phyloP scores from a whole-genome alignment of 1,140 invertebrate genomes.

The Neoseiulus cucumeris region DNA sequence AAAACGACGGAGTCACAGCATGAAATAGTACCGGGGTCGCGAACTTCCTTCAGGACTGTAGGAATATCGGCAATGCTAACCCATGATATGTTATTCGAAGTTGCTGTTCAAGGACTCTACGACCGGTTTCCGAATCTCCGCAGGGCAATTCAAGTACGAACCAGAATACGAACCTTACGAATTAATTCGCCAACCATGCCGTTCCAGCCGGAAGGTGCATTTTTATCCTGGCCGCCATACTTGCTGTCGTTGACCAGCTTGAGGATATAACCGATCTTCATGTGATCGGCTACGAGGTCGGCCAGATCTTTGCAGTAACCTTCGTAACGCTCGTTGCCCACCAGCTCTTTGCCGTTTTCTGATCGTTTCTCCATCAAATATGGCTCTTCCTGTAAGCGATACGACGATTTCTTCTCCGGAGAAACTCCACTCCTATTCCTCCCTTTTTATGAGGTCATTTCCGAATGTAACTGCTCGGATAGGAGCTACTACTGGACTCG shows the following conservation, averaged over 20 bases:
- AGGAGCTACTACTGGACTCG: neutral
- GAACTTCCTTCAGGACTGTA: too few species aligned
- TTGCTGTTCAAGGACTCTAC: too few species aligned
- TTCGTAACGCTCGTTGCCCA: constrained; percentile 63
- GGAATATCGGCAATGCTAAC: too few species aligned
- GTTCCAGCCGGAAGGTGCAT: constrained; percentile 62
- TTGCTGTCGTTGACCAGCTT: constrained; percentile 53
- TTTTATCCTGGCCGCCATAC: constrained; percentile 58
- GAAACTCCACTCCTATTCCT: neutral
- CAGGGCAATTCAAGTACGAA: too few species aligned
- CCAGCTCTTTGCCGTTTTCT: constrained; percentile 39
- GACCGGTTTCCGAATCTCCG: too few species aligned
- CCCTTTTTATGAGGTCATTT: neutral
- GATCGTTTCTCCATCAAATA: constrained; percentile 58
- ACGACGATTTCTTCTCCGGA: neutral
- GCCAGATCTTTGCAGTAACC: constrained; percentile 85
- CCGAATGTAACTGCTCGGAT: neutral
- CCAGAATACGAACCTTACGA: constrained; percentile 67
- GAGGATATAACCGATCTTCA: constrained; percentile 46
- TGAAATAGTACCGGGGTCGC: too few species aligned
- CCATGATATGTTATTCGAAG: too few species aligned
- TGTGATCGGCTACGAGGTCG: constrained; percentile 50
- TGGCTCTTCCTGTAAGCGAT: constrained; percentile 43
- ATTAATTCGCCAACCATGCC: constrained; percentile 90
- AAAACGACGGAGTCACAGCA: too few species aligned